These are phyloP conservation scores for Trogon melanurus DNA, from an alignment of 2,113 vertebrate genomes.

Conservation along the genomic window DNA sequence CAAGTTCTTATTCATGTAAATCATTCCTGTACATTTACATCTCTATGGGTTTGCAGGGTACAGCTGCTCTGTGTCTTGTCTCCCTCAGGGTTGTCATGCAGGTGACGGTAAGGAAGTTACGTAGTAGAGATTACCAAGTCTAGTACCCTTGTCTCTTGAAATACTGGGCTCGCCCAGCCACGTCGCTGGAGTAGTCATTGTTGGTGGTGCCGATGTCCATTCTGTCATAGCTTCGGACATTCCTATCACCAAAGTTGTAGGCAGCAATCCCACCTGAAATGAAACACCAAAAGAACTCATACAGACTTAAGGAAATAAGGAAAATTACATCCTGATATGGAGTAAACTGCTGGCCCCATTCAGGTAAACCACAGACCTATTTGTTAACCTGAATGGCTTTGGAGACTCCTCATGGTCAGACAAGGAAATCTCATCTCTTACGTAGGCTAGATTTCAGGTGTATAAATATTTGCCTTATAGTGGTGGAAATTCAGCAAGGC, in stretches of 20 bases:
- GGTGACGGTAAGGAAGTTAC: neutral
- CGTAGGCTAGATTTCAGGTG: neutral
- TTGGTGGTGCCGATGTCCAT: slow-evolving; percentile 60
- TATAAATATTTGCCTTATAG: neutral
- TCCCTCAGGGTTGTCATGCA: neutral
- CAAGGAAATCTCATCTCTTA: neutral
- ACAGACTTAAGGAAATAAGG: neutral
- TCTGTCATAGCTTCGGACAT: slow-evolving; percentile 34
- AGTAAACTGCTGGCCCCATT: neutral
- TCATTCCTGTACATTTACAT: neutral
- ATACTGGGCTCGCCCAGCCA: slow-evolving; percentile 67
- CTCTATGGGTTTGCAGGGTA: neutral
- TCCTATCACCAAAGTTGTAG: slow-evolving; percentile 50
- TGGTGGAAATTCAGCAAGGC: neutral
- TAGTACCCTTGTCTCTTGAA: slow-evolving; percentile 56
- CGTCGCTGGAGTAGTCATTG: slow-evolving; percentile 64
- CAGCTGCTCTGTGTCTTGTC: neutral
- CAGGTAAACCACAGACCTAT: neutral
- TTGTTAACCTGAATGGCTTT: neutral
- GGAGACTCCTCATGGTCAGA: neutral
- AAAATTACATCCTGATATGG: neutral
- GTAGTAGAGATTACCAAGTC: neutral
- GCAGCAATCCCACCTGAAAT: slow-evolving; percentile 73
- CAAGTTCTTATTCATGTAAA: neutral
- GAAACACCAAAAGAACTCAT: neutral